Conservation (phyloP, 92 coral and sea anemone species). For the Hydrozoanthus gracilis region DNA sequence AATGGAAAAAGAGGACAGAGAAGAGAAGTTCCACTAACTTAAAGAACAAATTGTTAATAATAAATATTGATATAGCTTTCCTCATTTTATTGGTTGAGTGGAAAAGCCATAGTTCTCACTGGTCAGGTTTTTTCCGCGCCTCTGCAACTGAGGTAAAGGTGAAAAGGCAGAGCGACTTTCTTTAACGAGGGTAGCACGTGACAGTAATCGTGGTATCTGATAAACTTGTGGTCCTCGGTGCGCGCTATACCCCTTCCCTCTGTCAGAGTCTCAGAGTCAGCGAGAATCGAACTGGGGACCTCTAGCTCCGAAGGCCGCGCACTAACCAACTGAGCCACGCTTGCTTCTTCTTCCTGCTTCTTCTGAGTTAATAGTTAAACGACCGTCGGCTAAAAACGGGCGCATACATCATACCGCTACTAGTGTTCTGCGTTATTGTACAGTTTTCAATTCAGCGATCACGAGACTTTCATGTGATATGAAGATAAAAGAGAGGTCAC, state of each 20-base stretch:
- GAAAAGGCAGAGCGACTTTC: too few species aligned
- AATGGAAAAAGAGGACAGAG: conserved; percentile 7
- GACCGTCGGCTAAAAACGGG: not conserved
- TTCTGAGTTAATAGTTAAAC: not conserved
- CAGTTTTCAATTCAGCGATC: not conserved
- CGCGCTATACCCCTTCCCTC: too few species aligned
- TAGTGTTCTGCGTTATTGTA: too few species aligned
- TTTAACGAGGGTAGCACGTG: too few species aligned
- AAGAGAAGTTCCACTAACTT: conserved; percentile 13
- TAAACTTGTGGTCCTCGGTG: too few species aligned
- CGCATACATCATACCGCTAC: too few species aligned
- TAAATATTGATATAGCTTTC: conserved; percentile 13
- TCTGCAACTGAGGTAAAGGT: conserved; percentile 11
- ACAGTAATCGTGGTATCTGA: too few species aligned
- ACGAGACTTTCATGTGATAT: not conserved
- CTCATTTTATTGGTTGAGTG: conserved; percentile 8
- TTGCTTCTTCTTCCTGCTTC: not conserved
- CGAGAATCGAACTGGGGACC: too few species aligned
- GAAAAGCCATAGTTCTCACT: conserved; percentile 10
- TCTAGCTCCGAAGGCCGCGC: too few species aligned
- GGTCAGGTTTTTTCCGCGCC: conserved; percentile 7
- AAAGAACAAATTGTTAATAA: conserved; percentile 1
- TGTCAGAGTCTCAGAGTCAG: too few species aligned
- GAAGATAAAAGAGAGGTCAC: not conserved
- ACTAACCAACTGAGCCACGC: too few species aligned